Conservation (phyloP, 2,888 invertebrate genomes). For the Tenthredo livida region DNA sequence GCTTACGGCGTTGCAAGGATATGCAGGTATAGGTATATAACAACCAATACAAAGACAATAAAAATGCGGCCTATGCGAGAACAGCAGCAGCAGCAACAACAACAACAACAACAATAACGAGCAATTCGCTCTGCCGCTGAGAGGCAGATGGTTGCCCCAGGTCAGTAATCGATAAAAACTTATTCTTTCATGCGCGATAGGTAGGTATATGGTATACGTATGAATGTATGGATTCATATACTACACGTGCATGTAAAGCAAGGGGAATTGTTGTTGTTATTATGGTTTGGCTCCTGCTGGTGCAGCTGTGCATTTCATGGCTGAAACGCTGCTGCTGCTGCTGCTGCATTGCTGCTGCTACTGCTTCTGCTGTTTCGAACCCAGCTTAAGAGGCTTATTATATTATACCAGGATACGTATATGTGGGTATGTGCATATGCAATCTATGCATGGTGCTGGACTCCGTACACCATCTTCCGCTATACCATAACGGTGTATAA, state of each 20-base stretch:
- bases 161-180: slow-evolving; percentile 70
- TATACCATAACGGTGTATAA: neutral
- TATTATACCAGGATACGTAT: neutral
- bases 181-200: slow-evolving; percentile 61
- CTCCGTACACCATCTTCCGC: neutral
- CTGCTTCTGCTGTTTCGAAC: slow-evolving; percentile 10
- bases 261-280: slow-evolving; percentile 43
- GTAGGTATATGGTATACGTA: slow-evolving; percentile 18
- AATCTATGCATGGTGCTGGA: neutral
- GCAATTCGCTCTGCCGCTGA: slow-evolving; percentile 7
- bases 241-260: neutral
- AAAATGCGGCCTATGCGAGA: neutral
- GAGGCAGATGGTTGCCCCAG: slow-evolving; percentile 71
- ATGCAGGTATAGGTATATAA: neutral
- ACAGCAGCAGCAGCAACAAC: neutral
- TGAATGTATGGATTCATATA: neutral
- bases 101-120: slow-evolving; percentile 24
- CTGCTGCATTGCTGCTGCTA: neutral
- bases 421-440: no score
- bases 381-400: slow-evolving; percentile 45
- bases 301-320: slow-evolving; percentile 56
- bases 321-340: slow-evolving; percentile 26
- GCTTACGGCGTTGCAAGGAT: slow-evolving; percentile 5
- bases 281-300: slow-evolving; percentile 32
- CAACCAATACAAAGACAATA: slow-evolving; percentile 4